phyloP scores from a whole-genome alignment of 2,797 vertebrate species.

The Cetoscarus ocellatus region DNA sequence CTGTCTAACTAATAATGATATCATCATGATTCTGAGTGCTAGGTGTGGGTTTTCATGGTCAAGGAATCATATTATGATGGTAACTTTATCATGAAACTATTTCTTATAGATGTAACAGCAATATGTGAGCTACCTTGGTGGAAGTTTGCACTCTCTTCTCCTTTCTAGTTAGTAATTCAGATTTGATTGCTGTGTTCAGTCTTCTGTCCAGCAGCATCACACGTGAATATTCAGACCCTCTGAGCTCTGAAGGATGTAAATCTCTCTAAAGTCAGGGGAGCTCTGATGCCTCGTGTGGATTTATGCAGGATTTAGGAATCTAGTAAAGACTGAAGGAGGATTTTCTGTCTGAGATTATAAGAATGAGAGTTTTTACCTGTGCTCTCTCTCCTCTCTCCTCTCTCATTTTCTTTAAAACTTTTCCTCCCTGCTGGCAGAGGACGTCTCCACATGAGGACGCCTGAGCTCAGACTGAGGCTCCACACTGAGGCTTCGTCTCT shows the following conservation, averaged over 20 bases:
- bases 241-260: constrained; percentile 34
- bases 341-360: constrained; percentile 42
- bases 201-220: constrained; percentile 10
- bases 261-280: constrained; percentile 36
- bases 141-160: too few relatives aligned
- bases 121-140: too few relatives aligned
- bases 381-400: constrained; percentile 12
- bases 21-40: too few relatives aligned
- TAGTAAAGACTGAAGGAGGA: constrained; percentile 55
- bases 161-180: background rate
- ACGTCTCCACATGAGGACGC: too few relatives aligned
- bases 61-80: too few relatives aligned
- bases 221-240: constrained; percentile 17
- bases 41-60: too few relatives aligned
- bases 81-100: too few relatives aligned
- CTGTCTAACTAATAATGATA: too few relatives aligned
- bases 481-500: too few relatives aligned
- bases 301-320: constrained; percentile 53
- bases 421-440: background rate
- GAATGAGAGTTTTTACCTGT: constrained; percentile 27
- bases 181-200: constrained; percentile 1
- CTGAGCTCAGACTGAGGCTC: too few relatives aligned
- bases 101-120: too few relatives aligned
- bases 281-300: constrained; percentile 30
- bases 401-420: background rate